phyloP scores from a whole-genome alignment of 2,113 vertebrate species.

The Beaufortia kweichowensis region DNA sequence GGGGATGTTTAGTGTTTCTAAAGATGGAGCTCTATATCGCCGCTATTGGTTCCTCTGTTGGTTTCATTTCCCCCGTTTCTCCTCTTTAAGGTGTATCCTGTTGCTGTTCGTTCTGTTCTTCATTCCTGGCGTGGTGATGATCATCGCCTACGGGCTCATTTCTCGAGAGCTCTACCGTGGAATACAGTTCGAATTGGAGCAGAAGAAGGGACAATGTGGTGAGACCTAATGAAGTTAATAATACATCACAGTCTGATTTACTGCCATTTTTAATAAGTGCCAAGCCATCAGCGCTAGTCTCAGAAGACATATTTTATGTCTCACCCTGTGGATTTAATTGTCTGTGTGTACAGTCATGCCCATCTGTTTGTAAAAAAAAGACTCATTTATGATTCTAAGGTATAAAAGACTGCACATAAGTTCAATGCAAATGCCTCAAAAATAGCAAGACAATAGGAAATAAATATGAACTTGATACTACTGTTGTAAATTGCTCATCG shows the following conservation, averaged over 20 bases:
- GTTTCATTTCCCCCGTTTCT: not conserved
- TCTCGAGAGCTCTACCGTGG: conserved; percentile 78
- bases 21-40: not conserved
- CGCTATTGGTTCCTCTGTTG: not conserved
- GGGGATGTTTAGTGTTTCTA: not conserved
- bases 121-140: conserved; percentile 79
- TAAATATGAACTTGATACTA: not conserved
- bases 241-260: not conserved
- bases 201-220: conserved; percentile 72
- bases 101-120: conserved; percentile 75
- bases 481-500: not conserved
- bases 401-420: not conserved
- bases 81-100: conserved; percentile 69
- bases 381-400: too few species aligned
- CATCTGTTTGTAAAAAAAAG: conserved; percentile 59
- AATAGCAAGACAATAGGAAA: not conserved
- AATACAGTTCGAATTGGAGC: conserved; percentile 77
- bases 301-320: conserved; percentile 42
- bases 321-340: conserved; percentile 58
- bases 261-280: conserved; percentile 26
- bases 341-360: conserved; percentile 50
- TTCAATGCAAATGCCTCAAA: too few species aligned
- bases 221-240: conserved; percentile 42
- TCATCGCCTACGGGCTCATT: conserved; percentile 77
- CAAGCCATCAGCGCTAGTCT: conserved; percentile 32